A percentile compares a stretch with the other conserved stretches of the same genome.
phyloP scores from a whole-genome alignment of 2,888 invertebrate species.

The Epiblema foenella region DNA sequence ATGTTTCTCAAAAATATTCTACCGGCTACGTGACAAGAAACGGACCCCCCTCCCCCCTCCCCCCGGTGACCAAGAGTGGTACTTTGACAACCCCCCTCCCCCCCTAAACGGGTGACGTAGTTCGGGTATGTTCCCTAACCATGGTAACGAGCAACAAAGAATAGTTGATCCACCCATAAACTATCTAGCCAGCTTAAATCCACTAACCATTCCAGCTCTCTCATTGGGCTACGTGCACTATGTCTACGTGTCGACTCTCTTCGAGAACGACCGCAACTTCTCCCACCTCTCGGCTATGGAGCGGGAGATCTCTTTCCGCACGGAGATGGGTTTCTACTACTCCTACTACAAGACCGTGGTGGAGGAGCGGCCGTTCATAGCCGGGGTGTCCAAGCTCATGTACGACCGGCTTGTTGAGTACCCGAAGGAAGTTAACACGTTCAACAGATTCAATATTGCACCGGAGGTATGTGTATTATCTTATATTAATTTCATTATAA shows the following conservation, averaged over 20 bases:
- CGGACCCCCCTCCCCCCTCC: too few relatives aligned
- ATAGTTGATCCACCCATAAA: too few relatives aligned
- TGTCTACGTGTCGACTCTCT: slow-evolving; percentile 88
- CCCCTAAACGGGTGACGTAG: too few relatives aligned
- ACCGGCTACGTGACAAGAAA: too few relatives aligned
- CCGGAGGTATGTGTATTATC: slow-evolving; percentile 91
- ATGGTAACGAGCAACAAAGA: too few relatives aligned
- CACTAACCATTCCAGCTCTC: slow-evolving; percentile 77
- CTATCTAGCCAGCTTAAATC: too few relatives aligned
- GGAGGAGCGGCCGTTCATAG: slow-evolving; percentile 86
- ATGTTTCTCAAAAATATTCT: too few relatives aligned
- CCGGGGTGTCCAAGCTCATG: slow-evolving; percentile 86
- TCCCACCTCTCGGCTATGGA: slow-evolving; percentile 92
- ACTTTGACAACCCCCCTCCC: too few relatives aligned
- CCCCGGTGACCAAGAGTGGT: too few relatives aligned
- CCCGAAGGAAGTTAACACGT: slow-evolving; percentile 91
- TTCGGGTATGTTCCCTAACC: too few relatives aligned
- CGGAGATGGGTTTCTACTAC: slow-evolving; percentile 96
- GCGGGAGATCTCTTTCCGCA: slow-evolving; percentile 92
- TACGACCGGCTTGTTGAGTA: slow-evolving; percentile 92
- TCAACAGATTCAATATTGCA: slow-evolving; percentile 92
- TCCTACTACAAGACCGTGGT: slow-evolving; percentile 94
- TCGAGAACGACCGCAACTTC: slow-evolving; percentile 94
- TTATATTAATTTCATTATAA: too few relatives aligned
- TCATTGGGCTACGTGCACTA: slow-evolving; percentile 85